Percentiles rank a stretch among this genome's conserved stretches.
Conservation (phyloP, 2,797 vertebrate species). For the Sebastes steindachneri region DNA sequence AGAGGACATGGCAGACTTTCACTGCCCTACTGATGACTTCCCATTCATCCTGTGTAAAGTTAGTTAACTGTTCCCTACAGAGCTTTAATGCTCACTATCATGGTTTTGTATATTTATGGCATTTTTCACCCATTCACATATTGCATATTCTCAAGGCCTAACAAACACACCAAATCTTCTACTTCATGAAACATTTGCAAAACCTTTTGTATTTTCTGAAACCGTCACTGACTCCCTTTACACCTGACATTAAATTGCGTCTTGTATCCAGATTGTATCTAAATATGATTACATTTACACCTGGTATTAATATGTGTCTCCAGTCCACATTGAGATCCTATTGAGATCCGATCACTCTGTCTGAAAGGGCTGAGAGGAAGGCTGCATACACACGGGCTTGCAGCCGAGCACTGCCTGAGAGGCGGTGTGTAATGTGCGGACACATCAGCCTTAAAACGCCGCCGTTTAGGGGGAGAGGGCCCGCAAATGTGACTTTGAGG, state of each 20-base stretch:
- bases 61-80: slow-evolving; percentile 62
- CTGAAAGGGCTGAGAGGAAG: too few species aligned
- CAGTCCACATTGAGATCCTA: too few species aligned
- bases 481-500: background rate
- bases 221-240: background rate
- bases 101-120: slow-evolving; percentile 43
- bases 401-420: too few species aligned
- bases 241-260: background rate
- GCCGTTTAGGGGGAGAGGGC: background rate
- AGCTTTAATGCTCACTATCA: slow-evolving; percentile 43
- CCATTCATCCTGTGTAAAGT: slow-evolving; percentile 67
- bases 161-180: background rate
- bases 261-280: background rate
- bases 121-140: slow-evolving; percentile 25
- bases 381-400: too few species aligned
- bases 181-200: background rate
- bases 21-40: slow-evolving; percentile 60
- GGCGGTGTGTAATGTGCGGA: too few species aligned
- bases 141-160: slow-evolving; percentile 7
- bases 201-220: background rate
- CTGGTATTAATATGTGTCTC: too few species aligned
- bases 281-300: background rate
- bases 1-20: slow-evolving; percentile 73
- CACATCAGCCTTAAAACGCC: background rate
- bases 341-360: too few species aligned